Percentiles rank a stretch among this genome's conserved stretches.
Conservation (phyloP, 2,113 vertebrate genomes). For the Phylloscopus trochilus region DNA sequence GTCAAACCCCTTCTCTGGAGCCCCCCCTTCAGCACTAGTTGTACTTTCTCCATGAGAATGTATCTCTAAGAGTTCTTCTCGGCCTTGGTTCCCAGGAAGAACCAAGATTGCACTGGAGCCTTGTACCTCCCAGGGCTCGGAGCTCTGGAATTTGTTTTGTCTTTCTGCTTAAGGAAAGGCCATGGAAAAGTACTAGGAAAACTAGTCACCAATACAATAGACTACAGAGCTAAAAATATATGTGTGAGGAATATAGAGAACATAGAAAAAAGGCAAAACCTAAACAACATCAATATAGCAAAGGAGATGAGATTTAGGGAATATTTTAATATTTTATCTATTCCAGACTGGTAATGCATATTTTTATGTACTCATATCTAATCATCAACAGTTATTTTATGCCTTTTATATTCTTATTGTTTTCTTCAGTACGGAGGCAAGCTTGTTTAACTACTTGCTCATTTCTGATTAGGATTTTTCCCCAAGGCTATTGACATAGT, state of each 20-base stretch:
- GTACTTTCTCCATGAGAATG: not conserved
- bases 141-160: not conserved
- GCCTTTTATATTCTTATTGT: not conserved
- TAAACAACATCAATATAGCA: not conserved
- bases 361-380: not conserved
- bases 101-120: not conserved
- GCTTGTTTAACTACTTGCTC: not conserved
- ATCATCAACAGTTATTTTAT: not conserved
- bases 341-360: not conserved
- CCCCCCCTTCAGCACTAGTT: not conserved
- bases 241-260: not conserved
- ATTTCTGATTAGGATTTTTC: slow-evolving; percentile 23
- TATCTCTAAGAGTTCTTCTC: too few species aligned
- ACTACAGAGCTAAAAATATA: not conserved
- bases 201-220: too few species aligned
- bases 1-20: not conserved
- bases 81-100: not conserved
- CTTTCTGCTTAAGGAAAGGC: not conserved
- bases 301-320: not conserved
- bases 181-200: not conserved
- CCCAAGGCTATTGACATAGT: not conserved
- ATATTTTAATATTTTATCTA: not conserved
- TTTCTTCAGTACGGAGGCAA: not conserved
- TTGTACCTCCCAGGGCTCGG: not conserved
- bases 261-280: not conserved